Evolutionary conservation across 1,140 invertebrate species (phyloP).

Genomic region (Heliconius melpomene): DNA sequence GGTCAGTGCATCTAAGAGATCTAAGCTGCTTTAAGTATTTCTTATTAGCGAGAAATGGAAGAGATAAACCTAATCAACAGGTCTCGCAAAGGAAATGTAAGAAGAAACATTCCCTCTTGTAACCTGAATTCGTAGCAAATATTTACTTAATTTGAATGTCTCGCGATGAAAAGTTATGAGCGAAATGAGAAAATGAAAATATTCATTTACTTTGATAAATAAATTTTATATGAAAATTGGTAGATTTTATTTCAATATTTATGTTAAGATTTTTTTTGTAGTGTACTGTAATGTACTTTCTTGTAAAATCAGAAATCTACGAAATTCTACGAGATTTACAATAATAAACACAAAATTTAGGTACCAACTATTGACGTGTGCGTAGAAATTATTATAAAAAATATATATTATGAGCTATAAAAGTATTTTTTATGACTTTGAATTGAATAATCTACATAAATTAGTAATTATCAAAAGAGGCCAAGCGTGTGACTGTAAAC

Average conservation of each 20-base stretch:
- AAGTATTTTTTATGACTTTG: background rate
- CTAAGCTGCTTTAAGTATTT: background rate
- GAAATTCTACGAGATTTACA: too few relatives aligned
- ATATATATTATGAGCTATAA: too few relatives aligned
- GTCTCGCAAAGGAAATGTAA: slow-evolving; percentile 4
- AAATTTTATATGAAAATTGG: background rate
- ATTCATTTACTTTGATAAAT: background rate
- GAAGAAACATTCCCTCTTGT: slow-evolving; percentile 6
- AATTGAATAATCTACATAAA: background rate
- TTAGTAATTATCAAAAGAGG: too few relatives aligned
- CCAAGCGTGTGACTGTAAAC: too few relatives aligned
- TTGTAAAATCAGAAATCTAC: too few relatives aligned
- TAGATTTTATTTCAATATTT: background rate
- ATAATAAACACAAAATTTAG: too few relatives aligned
- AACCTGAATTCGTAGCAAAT: slow-evolving; percentile 8
- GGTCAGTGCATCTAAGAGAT: background rate
- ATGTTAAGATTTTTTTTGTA: background rate
- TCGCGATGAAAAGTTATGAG: background rate
- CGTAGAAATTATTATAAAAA: too few relatives aligned
- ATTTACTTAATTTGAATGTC: background rate
- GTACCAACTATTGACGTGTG: too few relatives aligned
- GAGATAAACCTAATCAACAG: background rate
- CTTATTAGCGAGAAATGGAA: background rate
- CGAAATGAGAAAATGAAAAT: slow-evolving; percentile 1
- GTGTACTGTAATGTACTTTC: too few relatives aligned